phyloP scores from a whole-genome alignment of 2,888 invertebrate genomes.

The Megamerina dolium region DNA sequence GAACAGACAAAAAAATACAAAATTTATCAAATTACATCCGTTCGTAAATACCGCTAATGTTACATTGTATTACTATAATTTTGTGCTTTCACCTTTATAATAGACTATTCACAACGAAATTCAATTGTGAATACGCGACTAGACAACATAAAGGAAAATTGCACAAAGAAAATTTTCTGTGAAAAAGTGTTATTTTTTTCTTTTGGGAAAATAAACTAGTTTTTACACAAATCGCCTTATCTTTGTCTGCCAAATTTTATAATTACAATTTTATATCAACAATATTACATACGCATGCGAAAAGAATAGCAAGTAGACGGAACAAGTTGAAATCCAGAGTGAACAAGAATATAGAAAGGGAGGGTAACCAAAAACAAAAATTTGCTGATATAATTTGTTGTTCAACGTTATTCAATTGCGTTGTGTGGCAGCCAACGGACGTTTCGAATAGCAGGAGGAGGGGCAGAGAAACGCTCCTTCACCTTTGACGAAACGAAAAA shows the following conservation, averaged over 20 bases:
- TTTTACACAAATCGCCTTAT: constrained; percentile 7
- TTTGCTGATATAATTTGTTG: neutral
- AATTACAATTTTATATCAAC: too few species aligned
- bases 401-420: neutral
- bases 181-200: constrained; percentile 10
- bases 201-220: constrained; percentile 3
- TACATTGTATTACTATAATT: too few species aligned
- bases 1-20: too few species aligned
- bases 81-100: neutral
- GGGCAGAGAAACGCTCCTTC: constrained; percentile 1
- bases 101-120: neutral
- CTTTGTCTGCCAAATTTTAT: too few species aligned
- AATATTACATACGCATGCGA: too few species aligned
- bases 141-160: neutral
- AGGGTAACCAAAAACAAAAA: neutral
- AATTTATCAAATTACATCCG: too few species aligned
- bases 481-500: constrained; percentile 26
- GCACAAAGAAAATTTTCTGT: constrained; percentile 14
- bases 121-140: neutral
- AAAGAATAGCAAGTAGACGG: too few species aligned
- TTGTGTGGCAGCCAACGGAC: constrained; percentile 1
- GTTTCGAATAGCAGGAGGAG: constrained; percentile 9
- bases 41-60: too few species aligned
- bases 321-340: too few species aligned
- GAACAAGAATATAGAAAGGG: too few species aligned